A percentile compares a stretch with the other conserved stretches of the same genome.
Conservation (phyloP, 2,888 invertebrate species). For the Macroteleia sp. region DNA sequence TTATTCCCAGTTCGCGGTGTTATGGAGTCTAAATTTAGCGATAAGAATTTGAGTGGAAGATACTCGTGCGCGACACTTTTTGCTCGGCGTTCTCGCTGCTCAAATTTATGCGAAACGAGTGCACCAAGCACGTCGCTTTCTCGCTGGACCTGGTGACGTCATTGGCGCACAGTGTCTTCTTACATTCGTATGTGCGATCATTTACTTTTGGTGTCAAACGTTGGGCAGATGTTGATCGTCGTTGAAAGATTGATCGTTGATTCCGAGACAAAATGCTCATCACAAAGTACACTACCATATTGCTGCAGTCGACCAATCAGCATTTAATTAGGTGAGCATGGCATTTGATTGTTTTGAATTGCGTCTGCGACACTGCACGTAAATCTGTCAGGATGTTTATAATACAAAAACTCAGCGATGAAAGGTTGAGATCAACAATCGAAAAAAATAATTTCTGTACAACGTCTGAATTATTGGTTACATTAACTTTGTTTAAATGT, state of each 20-base stretch:
- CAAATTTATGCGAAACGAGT: slow-evolving; percentile 74
- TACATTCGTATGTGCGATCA: slow-evolving; percentile 35
- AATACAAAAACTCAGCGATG: no score
- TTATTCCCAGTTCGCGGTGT: slow-evolving; percentile 59
- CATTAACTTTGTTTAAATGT: no score
- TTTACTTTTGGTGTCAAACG: slow-evolving; percentile 29
- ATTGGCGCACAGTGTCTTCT: slow-evolving; percentile 46
- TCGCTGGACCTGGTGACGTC: slow-evolving; percentile 63
- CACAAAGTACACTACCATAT: slow-evolving; percentile 89
- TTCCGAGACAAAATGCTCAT: slow-evolving; percentile 86
- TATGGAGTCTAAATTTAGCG: slow-evolving; percentile 79
- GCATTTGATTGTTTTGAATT: not conserved
- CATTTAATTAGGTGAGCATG: slow-evolving; percentile 77
- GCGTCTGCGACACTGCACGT: not conserved
- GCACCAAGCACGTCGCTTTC: slow-evolving; percentile 34
- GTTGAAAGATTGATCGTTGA: slow-evolving; percentile 6
- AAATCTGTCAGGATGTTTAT: no score
- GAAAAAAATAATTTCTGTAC: no score
- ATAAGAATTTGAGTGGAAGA: slow-evolving; percentile 74
- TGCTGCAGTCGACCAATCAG: slow-evolving; percentile 87
- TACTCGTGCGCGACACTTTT: slow-evolving; percentile 57
- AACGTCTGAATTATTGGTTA: no score
- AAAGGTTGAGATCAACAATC: no score
- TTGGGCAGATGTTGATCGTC: slow-evolving; percentile 18
- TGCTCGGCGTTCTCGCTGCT: slow-evolving; percentile 67